Base-by-base conservation (phyloP, 2,888 invertebrate genomes). In the Ectemnius continuus region DNA sequence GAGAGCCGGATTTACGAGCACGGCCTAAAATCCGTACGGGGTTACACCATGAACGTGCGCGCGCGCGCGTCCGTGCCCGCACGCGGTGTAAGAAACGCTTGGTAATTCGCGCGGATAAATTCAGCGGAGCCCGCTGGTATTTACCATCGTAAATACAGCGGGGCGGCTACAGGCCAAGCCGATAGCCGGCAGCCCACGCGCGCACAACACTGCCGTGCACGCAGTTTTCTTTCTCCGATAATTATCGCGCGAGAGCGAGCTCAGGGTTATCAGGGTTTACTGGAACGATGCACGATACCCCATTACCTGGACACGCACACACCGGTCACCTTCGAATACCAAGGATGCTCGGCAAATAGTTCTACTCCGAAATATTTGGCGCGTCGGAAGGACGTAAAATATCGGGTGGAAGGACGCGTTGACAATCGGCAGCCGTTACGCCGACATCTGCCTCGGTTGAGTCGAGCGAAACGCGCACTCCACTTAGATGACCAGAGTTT, bases 1-100 rank as follows among this genome's bases (percentile, higher is more conserved):
- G 78, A 76, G 72, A 73, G 61, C 56, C 72, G 78, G 78, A 82
- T 82, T 82, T 82, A 82, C 72, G 82, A 82, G 76, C 73, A 61
- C 80, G 67, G 82, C 76, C 80, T 76, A 76, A 82, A 82, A 82
- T 82, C 82, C 76, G 76, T 75, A 80, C 70, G 71, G 68, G 70
- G 81, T 79, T 76, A 71, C 72, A 60, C 59, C 61, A 46, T 48
- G 69, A 36, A 2, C 3, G 36, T 8, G 36, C 5, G 36, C 36
- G 8, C 36, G 23, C 23, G 20, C 20, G 20, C 20, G 20, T 2
- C 1, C 20, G 20, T 2, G 20, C 1, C 1, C 20, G 20, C 1
- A 2, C 20, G 20, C 20, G 23, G 23, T 23, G 67, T 47, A 70
- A 77, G 72, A 75, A 75, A 71, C 68, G 63, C 69, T 62, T 71